Percentiles rank a stretch among this genome's conserved stretches.
Evolutionary conservation across 2,113 vertebrate genomes (phyloP).

Genomic region (Bungarus multicinctus): DNA sequence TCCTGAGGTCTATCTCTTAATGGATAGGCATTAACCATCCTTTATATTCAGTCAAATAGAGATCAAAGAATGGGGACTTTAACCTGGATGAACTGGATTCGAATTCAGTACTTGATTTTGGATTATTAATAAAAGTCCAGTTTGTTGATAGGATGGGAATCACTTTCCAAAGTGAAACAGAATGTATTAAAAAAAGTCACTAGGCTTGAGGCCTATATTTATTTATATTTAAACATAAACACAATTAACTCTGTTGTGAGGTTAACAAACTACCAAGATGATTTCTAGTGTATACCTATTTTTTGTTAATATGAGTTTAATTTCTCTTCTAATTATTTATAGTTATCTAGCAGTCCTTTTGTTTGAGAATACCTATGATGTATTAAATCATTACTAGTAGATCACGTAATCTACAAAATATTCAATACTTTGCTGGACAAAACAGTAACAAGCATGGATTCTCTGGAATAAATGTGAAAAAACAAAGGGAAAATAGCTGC

Average conservation of each 20-base stretch:
- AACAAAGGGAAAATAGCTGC: not conserved
- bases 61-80: too few species aligned
- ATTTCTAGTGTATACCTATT: not conserved
- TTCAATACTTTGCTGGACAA: not conserved
- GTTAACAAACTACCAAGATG: not conserved
- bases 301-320: not conserved
- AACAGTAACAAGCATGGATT: not conserved
- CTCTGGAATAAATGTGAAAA: not conserved
- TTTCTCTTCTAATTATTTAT: slow-evolving; percentile 30
- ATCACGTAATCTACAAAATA: accelerated
- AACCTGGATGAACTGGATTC: too few species aligned
- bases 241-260: not conserved
- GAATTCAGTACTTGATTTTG: not conserved
- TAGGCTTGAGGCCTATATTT: not conserved
- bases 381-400: not conserved
- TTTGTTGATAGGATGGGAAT: not conserved
- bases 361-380: not conserved
- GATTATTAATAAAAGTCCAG: not conserved
- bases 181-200: not conserved
- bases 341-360: slow-evolving; percentile 5
- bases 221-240: not conserved
- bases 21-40: too few species aligned
- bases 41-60: too few species aligned
- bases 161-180: not conserved
- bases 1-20: too few species aligned